Evolutionary conservation across 2,113 vertebrate species (phyloP), one percentile per base, ranked within the genome.

Genomic region (Coreoperca whiteheadi): DNA sequence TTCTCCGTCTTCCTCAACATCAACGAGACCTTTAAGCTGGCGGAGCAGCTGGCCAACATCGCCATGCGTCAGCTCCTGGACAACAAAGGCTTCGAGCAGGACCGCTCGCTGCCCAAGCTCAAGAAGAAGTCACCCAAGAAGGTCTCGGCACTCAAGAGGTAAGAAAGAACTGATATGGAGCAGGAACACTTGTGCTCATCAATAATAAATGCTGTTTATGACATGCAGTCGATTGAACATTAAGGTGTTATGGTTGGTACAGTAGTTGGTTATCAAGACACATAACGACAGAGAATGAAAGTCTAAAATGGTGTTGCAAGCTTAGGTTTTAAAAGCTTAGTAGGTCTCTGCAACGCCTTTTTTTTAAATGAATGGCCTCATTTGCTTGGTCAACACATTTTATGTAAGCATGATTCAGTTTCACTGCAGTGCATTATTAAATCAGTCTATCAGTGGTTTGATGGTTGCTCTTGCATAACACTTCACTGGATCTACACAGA

Each of bases 1-100:
- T 99, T 99, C 95, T 99, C 98, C 0, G 97, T 99, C 41, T 99
- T 99, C 92, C 97, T 99, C 86, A 99, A 98, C 94, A 97, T 99
- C 94, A 96, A 92, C 1, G 98, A 99, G 94, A 99, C 98, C 14
- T 99, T 99, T 93, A 98, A 99, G 87, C 84, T 99, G 12, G 99
- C 99, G 88, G 98, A 99, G 74, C 98, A 99, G 94, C 97, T 99
- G 72, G 98, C 98, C 85, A 99, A 99, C 93, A 99, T 99, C 67
- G 98, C 98, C 81, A 99, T 99, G 98, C 93, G 98, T 2, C 98
- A 99, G 57, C 97, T 99, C 23, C 92, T 99, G 78, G 98, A 99
- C 93, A 99, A 99, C 59, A 97, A 99, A 91, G 97, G 98, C 61
- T 99, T 99, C 74, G 98, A 99, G 56, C 97, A 99, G 89, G 98